Conservation (phyloP, 1,140 invertebrate genomes). For the Zaprionus vittiger region DNA sequence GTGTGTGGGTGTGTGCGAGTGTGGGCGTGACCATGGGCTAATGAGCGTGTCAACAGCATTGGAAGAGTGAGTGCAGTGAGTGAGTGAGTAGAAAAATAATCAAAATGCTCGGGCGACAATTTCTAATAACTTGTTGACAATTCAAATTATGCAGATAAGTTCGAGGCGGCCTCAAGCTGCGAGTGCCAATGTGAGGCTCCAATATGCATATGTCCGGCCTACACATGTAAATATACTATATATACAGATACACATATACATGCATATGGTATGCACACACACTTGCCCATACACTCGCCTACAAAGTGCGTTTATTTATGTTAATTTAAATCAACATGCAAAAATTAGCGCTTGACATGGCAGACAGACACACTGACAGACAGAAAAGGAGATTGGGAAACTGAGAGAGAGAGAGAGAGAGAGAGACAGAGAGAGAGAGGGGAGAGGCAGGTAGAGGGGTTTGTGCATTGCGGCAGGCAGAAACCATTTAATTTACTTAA, state of each 20-base stretch:
- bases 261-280: neutral
- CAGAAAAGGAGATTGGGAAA: neutral
- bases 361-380: slow-evolving; percentile 22
- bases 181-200: neutral
- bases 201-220: slow-evolving; percentile 33
- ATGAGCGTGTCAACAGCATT: slow-evolving; percentile 35
- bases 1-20: neutral
- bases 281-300: neutral
- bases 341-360: slow-evolving; percentile 49
- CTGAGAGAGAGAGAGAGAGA: neutral
- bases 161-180: slow-evolving; percentile 5
- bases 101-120: slow-evolving; percentile 16
- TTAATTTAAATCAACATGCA: slow-evolving; percentile 53
- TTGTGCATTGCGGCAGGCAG: slow-evolving; percentile 30
- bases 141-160: slow-evolving; percentile 47
- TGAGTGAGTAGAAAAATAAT: slow-evolving; percentile 9
- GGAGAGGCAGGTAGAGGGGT: neutral
- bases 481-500: slow-evolving; percentile 53
- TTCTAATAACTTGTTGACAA: slow-evolving; percentile 50
- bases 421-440: neutral
- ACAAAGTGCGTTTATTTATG: slow-evolving; percentile 45
- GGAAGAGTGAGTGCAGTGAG: slow-evolving; percentile 10
- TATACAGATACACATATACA: neutral
- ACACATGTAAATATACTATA: neutral
- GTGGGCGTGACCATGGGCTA: slow-evolving; percentile 27